These are phyloP conservation scores for Synergus laeviventris DNA, from an alignment of 2,888 invertebrate genomes.

Conservation along the genomic window DNA sequence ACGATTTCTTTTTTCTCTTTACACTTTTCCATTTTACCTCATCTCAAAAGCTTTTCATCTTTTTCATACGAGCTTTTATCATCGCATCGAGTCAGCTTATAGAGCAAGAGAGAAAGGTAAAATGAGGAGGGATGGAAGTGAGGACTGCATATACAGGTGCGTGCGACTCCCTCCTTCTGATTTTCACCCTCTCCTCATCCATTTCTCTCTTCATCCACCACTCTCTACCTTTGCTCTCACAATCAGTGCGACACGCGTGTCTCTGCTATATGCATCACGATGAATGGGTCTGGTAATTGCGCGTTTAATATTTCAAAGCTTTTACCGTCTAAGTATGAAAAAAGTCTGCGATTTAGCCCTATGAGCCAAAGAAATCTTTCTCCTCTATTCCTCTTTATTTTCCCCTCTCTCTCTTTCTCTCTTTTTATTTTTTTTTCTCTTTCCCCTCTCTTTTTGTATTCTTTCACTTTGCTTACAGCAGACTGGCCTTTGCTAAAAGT, in stretches of 20 bases:
- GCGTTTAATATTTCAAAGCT: conserved; percentile 75
- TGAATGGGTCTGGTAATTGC: conserved; percentile 75
- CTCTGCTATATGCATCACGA: conserved; percentile 69
- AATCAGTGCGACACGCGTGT: conserved; percentile 55
- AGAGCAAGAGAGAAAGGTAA: conserved; percentile 48
- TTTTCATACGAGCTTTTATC: conserved; percentile 73
- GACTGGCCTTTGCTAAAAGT: conserved; percentile 59
- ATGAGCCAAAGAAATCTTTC: conserved; percentile 56
- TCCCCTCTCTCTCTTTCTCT: conserved; percentile 48
- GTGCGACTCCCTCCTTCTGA: conserved; percentile 54
- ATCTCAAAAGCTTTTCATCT: conserved; percentile 74
- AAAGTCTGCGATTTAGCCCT: conserved; percentile 68
- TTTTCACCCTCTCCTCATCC: conserved; percentile 43
- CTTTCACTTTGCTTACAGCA: conserved; percentile 57
- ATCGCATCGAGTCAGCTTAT: conserved; percentile 69
- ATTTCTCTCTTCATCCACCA: conserved; percentile 39
- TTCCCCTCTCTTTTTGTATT: conserved; percentile 54
- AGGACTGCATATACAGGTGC: conserved; percentile 60
- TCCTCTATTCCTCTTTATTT: conserved; percentile 54
- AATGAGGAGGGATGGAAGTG: conserved; percentile 46
- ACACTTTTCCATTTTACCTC: conserved; percentile 56
- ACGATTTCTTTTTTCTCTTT: conserved; percentile 46
- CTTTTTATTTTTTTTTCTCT: conserved; percentile 49
- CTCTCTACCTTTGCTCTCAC: conserved; percentile 44
- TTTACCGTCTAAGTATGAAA: conserved; percentile 71